Evolutionary conservation across 2,113 vertebrate species (phyloP), one percentile per base, ranked within the genome.

Genomic region (Panthera leo): DNA sequence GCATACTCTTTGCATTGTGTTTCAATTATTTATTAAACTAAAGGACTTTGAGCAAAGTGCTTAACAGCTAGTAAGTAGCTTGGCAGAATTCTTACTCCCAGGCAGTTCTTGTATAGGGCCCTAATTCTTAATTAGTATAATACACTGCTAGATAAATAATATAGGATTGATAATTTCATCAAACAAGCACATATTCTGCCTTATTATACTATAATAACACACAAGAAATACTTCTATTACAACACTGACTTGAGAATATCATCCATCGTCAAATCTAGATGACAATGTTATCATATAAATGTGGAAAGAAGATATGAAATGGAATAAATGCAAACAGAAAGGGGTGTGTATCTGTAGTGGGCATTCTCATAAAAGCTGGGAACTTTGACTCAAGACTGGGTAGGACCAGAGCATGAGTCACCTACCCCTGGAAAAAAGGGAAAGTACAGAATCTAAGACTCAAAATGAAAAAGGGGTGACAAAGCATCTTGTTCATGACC

Each of bases 11-110:
- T 92, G 53, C 29, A 68, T 42, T 61, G 2, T 85, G 53, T 89
- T 97, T 73, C 79, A 98, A 83, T 83, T 95, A 89, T 97, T 89
- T 91, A 88, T 93, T 96, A 95, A 96, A 79, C 75, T 93, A 89
- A 96, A 95, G 92, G 73, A 95, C 65, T 85, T 97, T 94, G n/a
- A 97, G 61, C 45, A 85, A 95, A 95, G 31, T 92, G 63, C 58
- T 93, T 94, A 85, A 95, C 65, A 93, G 80, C 67, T 78, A 85
- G 48, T 73, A 82, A 73, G 63, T 12, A 91, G 75, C 39, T 42
- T 39, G 2, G 45, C 78, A 93, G 89, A 31, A 91, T 89, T 94
- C 78, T 89, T 79, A 95, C 15, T 48, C 23, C 55, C 23, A 75
- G 45, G 86, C n/a, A 86, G 42, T 85, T 97, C 55, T 85, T 90